phyloP scores from a whole-genome alignment of 2,888 invertebrate genomes.

The Pyrrhosoma nymphula region DNA sequence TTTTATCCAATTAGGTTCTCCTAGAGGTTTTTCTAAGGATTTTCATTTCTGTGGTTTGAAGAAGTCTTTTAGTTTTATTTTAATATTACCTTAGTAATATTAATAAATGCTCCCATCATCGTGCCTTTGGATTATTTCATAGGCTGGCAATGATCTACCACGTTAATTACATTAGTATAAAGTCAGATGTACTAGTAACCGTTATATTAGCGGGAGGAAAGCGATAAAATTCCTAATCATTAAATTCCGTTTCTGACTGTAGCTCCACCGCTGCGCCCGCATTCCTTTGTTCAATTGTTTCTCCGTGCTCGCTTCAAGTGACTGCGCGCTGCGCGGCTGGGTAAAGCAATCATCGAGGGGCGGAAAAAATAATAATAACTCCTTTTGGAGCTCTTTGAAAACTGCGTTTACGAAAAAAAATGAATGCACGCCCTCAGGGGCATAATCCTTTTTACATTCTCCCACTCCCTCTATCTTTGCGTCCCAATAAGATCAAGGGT shows the following conservation, averaged over 20 bases:
- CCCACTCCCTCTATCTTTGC: background rate
- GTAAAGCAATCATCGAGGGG: conserved; percentile 2
- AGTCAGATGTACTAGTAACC: background rate
- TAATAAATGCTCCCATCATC: background rate
- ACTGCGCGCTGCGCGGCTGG: conserved; percentile 4
- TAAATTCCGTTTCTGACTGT: background rate
- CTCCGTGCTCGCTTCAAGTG: background rate
- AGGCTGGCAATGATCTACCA: background rate
- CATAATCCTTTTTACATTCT: background rate
- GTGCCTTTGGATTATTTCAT: background rate
- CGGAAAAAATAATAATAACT: conserved; percentile 1
- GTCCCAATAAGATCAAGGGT: conserved; percentile 53
- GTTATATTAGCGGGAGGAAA: background rate
- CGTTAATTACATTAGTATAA: background rate
- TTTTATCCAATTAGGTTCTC: too few species aligned
- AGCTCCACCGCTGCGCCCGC: background rate
- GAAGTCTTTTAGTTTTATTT: background rate
- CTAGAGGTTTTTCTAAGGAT: too few species aligned
- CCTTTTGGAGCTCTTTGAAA: conserved; percentile 3
- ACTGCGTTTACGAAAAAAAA: background rate
- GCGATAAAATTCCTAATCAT: background rate
- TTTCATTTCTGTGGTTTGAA: too few species aligned
- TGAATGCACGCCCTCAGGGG: background rate
- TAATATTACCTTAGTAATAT: background rate
- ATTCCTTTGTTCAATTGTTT: background rate